A percentile compares a stretch with the other conserved stretches of the same genome.
phyloP scores from a whole-genome alignment of 2,113 vertebrate species.

The Anguilla rostrata region DNA sequence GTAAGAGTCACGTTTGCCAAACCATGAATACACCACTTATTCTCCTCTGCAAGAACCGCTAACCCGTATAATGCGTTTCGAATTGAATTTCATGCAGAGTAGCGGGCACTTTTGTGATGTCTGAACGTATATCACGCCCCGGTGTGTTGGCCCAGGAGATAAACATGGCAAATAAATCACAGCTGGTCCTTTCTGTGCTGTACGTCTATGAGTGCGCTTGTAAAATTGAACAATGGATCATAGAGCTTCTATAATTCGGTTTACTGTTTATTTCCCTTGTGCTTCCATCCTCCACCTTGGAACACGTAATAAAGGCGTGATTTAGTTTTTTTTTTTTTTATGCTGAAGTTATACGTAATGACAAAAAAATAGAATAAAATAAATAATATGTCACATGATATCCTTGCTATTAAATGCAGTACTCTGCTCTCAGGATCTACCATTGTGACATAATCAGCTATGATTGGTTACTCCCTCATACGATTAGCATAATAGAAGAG shows the following conservation, averaged over 20 bases:
- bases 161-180: constrained; percentile 2
- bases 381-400: not conserved
- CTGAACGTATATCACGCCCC: not conserved
- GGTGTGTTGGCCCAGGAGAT: constrained; percentile 1
- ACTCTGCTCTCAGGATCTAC: not conserved
- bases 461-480: constrained; percentile 37
- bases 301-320: constrained; percentile 1
- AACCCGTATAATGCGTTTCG: not conserved
- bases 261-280: constrained; percentile 1
- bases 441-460: constrained; percentile 27
- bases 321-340: not conserved
- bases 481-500: constrained; percentile 34
- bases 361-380: not conserved
- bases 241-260: not conserved
- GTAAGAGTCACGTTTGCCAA: not conserved
- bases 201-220: not conserved
- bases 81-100: constrained; percentile 6
- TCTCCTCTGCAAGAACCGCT: not conserved
- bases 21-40: not conserved
- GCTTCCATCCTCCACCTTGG: not conserved
- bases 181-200: not conserved
- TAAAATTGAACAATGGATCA: constrained; percentile 11
- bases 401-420: not conserved
- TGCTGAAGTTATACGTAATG: not conserved
- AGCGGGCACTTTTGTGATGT: not conserved